Percentiles rank a stretch among this genome's conserved stretches.
These are phyloP conservation scores for Lophius piscatorius DNA, from an alignment of 2,113 vertebrate genomes.

Conservation along the genomic window DNA sequence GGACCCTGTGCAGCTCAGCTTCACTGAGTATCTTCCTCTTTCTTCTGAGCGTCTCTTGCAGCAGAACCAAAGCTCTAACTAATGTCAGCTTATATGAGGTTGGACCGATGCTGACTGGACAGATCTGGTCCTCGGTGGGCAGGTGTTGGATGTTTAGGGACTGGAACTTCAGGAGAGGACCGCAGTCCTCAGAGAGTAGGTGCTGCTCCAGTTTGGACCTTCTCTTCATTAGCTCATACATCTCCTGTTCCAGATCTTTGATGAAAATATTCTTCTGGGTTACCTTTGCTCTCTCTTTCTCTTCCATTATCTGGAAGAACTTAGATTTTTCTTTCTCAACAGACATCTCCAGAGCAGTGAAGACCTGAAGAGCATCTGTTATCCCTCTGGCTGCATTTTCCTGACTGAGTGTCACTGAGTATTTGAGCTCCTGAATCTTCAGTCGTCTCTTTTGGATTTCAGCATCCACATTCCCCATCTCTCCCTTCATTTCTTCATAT, in stretches of 20 bases:
- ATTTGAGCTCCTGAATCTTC: slow-evolving; percentile 21
- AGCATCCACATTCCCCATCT: not conserved
- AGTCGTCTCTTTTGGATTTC: slow-evolving; percentile 9
- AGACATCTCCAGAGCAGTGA: slow-evolving; percentile 3
- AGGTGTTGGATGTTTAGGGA: slow-evolving; percentile 9
- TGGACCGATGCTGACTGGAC: not conserved
- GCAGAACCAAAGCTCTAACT: slow-evolving; percentile 5
- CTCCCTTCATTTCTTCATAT: slow-evolving; percentile 4
- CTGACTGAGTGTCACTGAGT: not conserved
- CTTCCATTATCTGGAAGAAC: not conserved
- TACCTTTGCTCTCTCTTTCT: slow-evolving; percentile 6
- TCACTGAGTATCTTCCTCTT: slow-evolving; percentile 1
- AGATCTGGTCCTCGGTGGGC: slow-evolving; percentile 10
- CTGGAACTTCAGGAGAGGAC: too few species aligned
- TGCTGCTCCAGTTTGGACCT: slow-evolving; percentile 5
- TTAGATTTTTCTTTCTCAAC: not conserved
- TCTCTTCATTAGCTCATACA: slow-evolving; percentile 10
- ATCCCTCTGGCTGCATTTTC: slow-evolving; percentile 8
- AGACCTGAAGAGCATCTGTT: slow-evolving; percentile 11
- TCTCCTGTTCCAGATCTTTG: slow-evolving; percentile 24
- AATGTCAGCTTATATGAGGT: too few species aligned
- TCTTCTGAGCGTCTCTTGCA: slow-evolving; percentile 8
- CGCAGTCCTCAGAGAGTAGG: slow-evolving; percentile 3
- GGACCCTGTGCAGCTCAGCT: slow-evolving; percentile 4
- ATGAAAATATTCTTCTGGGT: slow-evolving; percentile 21